phyloP scores from a whole-genome alignment of 2,888 invertebrate species.

The Drosophila mercatorum region DNA sequence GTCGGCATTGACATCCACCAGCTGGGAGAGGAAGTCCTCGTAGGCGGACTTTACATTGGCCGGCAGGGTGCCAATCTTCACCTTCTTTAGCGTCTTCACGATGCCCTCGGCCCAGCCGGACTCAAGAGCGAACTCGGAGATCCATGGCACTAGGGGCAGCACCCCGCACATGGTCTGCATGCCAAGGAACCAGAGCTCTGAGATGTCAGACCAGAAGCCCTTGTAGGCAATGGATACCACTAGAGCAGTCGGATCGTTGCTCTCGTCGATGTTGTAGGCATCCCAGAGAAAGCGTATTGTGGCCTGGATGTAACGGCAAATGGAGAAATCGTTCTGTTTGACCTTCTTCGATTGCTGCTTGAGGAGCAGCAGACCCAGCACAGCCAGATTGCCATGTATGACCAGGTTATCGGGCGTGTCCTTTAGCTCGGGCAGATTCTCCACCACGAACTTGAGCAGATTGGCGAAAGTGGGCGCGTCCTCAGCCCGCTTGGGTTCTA shows the following conservation, averaged over 20 bases:
- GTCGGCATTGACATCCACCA: constrained; percentile 92
- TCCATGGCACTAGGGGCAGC: constrained; percentile 93
- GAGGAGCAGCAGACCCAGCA: constrained; percentile 92
- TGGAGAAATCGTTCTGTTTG: constrained; percentile 94
- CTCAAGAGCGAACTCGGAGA: constrained; percentile 95
- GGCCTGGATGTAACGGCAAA: constrained; percentile 94
- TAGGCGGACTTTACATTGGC: constrained; percentile 95
- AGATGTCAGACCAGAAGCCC: constrained; percentile 94
- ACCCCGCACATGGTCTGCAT: constrained; percentile 96
- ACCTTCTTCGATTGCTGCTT: constrained; percentile 93
- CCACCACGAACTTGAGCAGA: constrained; percentile 93
- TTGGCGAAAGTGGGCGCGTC: constrained; percentile 91
- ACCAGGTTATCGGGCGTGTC: constrained; percentile 93
- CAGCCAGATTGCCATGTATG: constrained; percentile 93
- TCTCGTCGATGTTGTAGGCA: constrained; percentile 95
- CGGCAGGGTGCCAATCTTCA: constrained; percentile 92
- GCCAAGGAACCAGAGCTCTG: constrained; percentile 96
- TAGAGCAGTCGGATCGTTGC: constrained; percentile 91
- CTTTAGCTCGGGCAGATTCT: constrained; percentile 93
- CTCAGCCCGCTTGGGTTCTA: constrained; percentile 93
- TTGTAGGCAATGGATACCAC: constrained; percentile 94
- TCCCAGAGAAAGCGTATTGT: constrained; percentile 97
- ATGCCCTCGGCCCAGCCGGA: constrained; percentile 98
- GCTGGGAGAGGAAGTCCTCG: constrained; percentile 94
- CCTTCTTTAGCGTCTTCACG: constrained; percentile 91